phyloP scores from a whole-genome alignment of 1,140 invertebrate genomes.

The Aphaenogaster floridana region DNA sequence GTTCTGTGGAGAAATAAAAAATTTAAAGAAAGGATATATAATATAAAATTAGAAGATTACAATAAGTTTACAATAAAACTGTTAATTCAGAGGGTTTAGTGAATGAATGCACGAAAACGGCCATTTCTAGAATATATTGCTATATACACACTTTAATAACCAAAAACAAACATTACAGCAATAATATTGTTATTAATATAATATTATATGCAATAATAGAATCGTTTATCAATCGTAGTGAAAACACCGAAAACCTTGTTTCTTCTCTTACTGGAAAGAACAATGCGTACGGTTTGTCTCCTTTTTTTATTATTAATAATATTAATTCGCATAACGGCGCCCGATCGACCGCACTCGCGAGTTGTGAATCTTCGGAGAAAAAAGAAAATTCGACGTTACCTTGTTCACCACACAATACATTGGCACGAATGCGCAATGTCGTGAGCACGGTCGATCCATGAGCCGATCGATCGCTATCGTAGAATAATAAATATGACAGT shows the following conservation, averaged over 20 bases:
- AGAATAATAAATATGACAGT: constrained; percentile 86
- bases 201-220: constrained; percentile 85
- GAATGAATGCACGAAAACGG: constrained; percentile 56
- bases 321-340: constrained; percentile 82
- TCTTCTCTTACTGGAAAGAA: constrained; percentile 81
- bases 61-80: not conserved
- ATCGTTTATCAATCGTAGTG: constrained; percentile 86
- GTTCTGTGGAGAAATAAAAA: not conserved
- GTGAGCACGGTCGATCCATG: constrained; percentile 72
- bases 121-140: constrained; percentile 82
- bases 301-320: constrained; percentile 79
- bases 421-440: not conserved
- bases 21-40: not conserved
- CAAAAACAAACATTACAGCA: constrained; percentile 87
- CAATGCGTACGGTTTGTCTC: constrained; percentile 74
- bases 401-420: not conserved
- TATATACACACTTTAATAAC: constrained; percentile 87
- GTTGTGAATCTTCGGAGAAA: not conserved
- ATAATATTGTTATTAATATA: constrained; percentile 86
- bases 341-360: constrained; percentile 73
- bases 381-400: constrained; percentile 19
- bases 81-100: not conserved
- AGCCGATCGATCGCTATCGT: constrained; percentile 78
- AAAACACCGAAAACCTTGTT: constrained; percentile 85
- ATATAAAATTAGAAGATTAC: not conserved